Evolutionary conservation across 2,113 vertebrate species (phyloP), one percentile per base, ranked within the genome.

Genomic region (Toxotes jaculatrix): DNA sequence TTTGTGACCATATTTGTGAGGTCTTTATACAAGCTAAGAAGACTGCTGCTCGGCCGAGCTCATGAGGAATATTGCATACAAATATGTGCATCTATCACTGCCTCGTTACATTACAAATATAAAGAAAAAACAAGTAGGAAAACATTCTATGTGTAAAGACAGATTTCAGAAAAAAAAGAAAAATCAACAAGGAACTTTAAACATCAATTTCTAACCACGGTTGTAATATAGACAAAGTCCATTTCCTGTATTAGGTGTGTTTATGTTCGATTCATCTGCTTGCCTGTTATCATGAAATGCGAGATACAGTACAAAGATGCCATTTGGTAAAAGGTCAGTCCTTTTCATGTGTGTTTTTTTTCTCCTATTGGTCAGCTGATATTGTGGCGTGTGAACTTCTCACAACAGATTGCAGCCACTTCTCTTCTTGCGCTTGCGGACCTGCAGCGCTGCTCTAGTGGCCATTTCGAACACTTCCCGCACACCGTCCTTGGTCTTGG

Each of bases 401-500:
- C 95, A 99, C 83, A 99, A 95, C 87, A 99, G 93, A 4, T 95
- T 90, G 87, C 98, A 99, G 74, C 93, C 95, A 4, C 92, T 68
- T 91, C 95, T 96, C 94, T 95, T 97, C 93, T 96, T 97, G 90
- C 94, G 96, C 93, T 98, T 99, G n/a, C 96, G 95, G 49, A 98
- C 98, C 93, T 99, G 97, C 89, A 99, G 95, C 1, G 97, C 98
- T 0, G 98, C 98, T 0, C 97, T 94, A 0, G 98, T 99, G 88
- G 98, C 98, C 97, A 98, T 97, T 95, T 99, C 98, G 0, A 99
- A 99, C 38, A 99, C 98, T 74, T 99, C 98, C 89, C 98, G 95
- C 86, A 99, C 98, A 0, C 97, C 98, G 0, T 99, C 98, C 93
- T 99, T 99, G 9, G 98, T 99, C 94, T 99, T 99, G 93, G 98